Evolutionary conservation across 2,888 invertebrate species (phyloP), one percentile per base, ranked within the genome.

Genomic region (Dynastes hyllus): DNA sequence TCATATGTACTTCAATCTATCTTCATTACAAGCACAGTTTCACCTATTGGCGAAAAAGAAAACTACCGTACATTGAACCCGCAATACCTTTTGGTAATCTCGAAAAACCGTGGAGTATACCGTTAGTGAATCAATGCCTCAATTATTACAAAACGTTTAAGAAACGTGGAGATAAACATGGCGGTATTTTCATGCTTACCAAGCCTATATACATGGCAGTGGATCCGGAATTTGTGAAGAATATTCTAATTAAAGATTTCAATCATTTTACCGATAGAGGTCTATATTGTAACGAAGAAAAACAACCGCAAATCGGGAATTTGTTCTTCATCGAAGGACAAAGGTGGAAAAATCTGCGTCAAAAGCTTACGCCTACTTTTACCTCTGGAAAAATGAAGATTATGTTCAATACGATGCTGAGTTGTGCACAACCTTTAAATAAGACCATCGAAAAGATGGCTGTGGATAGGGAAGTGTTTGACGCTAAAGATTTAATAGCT

Each of bases 361-460:
- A 88, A 0, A 90, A 90, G 77, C 85, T 91, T 32, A 89, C 90
- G 0, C 91, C 91, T 0, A 90, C 90, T 0, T 89, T 91, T 81
- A 90, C 91, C 0, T 87, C 89, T 0, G 90, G 90, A 27, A 91
- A 91, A 83, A 86, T 92, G 81, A 90, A 89, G 82, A 86, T 85
- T 69, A 90, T 91, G 90, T 88, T 90, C 45, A 86, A 87, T 0
- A 85, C 89, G 11, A 87, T 91, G 83, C 78, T 87, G 32, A 86
- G 88, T 22, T 89, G 87, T 53, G 86, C 87, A 1, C 61, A 83
- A n/a, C 83, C 84, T 61, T 82, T 88, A 29, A 79, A 80, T 2
- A 77, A 81, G 1, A 82, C 84, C 32, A 73, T 87, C 11, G 82
- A 84, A 16, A 32, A 78, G 40, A 37, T 79, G 9, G 67, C 79